Evolutionary conservation across 2,797 vertebrate genomes (phyloP), one percentile per base, ranked within the genome.

Genomic region (Anniella stebbinsi): DNA sequence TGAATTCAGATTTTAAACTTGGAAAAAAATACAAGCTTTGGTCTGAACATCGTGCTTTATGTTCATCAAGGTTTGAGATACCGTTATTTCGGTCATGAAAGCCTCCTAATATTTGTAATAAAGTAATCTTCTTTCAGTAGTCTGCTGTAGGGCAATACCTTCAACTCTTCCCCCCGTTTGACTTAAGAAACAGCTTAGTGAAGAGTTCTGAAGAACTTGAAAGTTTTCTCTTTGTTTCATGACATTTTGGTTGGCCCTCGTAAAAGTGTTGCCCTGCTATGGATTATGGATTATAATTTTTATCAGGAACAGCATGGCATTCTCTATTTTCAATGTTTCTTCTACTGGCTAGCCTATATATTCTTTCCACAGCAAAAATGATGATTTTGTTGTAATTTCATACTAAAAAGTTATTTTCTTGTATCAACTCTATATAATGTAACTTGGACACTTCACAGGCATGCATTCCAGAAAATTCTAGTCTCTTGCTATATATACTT

Each of bases 1-100:
- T 92, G 89, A 95, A 94, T 95, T 93, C 94, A 86, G 93, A 92
- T 80, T 93, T 83, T 86, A 92, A 94, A 95, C 92, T 95, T 94
- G 91, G 92, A 66, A 57, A 69, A n/a, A 94, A 94, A 94, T 92
- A 94, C 93, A 67, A 83, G 94, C 91, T 89, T 92, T 93, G 94
- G 93, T 92, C 89, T 93, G 95, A 94, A 93, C 92, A 93, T 93
- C 82, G 90, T 57, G 38, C 94, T 95, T 92, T 91, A 86, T 91
- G 93, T 93, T 95, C 92, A 95, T 95, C 93, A 90, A 87, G 91
- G 41, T 87, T 48, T 87, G 86, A 60, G 91, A 81, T 88, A 25
- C 92, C 86, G 92, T 45, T 91, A 85, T 92, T 54, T 95, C 87
- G 88, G 51, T 88, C 93, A 88, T 90, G 7, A 88, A 93, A 92